Evolutionary conservation across 2,113 vertebrate genomes (phyloP).

Genomic region (Panthera uncia): DNA sequence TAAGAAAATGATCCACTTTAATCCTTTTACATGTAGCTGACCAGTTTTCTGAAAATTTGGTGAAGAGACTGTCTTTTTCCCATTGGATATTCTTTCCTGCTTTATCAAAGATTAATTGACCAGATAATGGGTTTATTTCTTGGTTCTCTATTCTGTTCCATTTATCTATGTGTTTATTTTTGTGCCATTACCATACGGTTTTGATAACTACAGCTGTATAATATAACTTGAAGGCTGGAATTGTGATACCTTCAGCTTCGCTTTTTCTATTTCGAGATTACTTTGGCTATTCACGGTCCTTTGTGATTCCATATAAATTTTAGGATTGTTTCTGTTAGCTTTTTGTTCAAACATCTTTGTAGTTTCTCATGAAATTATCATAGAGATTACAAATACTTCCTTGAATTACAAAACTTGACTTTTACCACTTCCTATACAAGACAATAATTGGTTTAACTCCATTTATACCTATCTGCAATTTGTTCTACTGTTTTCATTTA

Average conservation of each 20-base stretch:
- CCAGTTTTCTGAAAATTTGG: not conserved
- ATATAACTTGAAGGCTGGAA: not conserved
- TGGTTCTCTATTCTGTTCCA: not conserved
- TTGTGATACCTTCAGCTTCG: not conserved
- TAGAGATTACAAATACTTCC: not conserved
- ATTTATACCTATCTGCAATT: not conserved
- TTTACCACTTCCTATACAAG: not conserved
- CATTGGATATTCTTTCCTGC: not conserved
- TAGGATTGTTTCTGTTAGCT: not conserved
- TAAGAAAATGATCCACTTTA: not conserved
- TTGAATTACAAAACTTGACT: not conserved
- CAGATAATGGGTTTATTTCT: not conserved
- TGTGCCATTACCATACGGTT: not conserved
- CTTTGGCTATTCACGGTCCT: not conserved
- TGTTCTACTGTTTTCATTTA: not conserved
- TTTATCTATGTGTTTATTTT: not conserved
- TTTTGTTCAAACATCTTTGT: not conserved
- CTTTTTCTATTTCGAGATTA: not conserved
- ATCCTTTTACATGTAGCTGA: not conserved
- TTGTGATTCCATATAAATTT: not conserved
- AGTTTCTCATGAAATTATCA: slow-evolving; percentile 1
- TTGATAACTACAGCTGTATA: not conserved
- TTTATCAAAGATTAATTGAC: not conserved
- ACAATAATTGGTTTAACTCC: not conserved
- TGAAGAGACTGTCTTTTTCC: not conserved